A percentile compares a stretch with the other conserved stretches of the same genome.
phyloP scores from a whole-genome alignment of 1,140 invertebrate genomes.

The Leptestheria dahalacensis region DNA sequence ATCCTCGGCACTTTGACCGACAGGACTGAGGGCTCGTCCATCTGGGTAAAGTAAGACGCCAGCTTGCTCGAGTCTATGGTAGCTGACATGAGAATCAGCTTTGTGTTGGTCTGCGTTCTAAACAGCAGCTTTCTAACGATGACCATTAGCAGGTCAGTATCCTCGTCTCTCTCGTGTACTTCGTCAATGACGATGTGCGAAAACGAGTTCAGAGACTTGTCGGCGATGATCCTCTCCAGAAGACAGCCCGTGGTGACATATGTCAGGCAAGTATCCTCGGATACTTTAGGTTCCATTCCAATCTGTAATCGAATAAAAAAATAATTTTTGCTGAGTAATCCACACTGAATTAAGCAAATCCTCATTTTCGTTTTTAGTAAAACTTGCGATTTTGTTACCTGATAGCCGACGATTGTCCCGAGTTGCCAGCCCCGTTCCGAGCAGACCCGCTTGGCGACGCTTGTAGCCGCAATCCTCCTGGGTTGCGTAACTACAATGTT shows the following conservation, averaged over 20 bases:
- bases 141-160: slow-evolving; percentile 83
- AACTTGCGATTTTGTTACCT: no score
- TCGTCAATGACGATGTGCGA: slow-evolving; percentile 91
- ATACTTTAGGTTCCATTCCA: slow-evolving; percentile 39
- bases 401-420: slow-evolving; percentile 66
- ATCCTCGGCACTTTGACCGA: slow-evolving; percentile 28
- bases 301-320: no score
- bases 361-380: no score
- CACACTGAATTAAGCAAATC: no score
- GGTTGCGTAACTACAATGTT: slow-evolving; percentile 81
- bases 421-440: slow-evolving; percentile 58
- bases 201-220: slow-evolving; percentile 25
- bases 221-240: slow-evolving; percentile 43
- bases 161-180: slow-evolving; percentile 86
- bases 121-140: slow-evolving; percentile 61
- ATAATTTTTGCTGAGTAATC: no score
- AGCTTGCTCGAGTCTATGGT: slow-evolving; percentile 35
- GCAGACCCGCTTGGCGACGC: slow-evolving; percentile 58
- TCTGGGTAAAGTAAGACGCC: slow-evolving; percentile 34
- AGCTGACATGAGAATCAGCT: slow-evolving; percentile 45
- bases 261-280: slow-evolving; percentile 56
- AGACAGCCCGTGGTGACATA: slow-evolving; percentile 70
- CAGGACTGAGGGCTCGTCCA: slow-evolving; percentile 16
- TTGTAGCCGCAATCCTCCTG: slow-evolving; percentile 65
- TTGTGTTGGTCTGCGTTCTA: slow-evolving; percentile 52